A percentile compares a stretch with the other conserved stretches of the same genome.
Evolutionary conservation across 2,797 vertebrate genomes (phyloP).

Genomic region (Sebastes goodei): DNA sequence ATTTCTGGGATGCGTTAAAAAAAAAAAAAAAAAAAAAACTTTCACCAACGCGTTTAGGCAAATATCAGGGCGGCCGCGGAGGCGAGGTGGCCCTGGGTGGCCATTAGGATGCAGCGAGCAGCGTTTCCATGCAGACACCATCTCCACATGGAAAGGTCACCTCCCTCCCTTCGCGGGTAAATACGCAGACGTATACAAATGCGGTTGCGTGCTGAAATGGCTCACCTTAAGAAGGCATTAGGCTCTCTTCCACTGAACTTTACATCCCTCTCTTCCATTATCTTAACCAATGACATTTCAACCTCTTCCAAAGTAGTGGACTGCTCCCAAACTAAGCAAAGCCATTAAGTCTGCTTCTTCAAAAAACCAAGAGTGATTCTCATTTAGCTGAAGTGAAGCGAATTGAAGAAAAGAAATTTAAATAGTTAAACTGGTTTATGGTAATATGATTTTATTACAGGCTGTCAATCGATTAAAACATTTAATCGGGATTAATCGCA

Average conservation of each 20-base stretch:
- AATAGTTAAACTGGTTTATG: background rate
- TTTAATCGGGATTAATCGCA: background rate
- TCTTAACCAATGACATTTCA: conserved; percentile 79
- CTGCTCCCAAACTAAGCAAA: conserved; percentile 49
- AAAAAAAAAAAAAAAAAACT: conserved; percentile 40
- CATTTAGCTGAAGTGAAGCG: background rate
- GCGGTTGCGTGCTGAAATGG: conserved; percentile 79
- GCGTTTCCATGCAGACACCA: conserved; percentile 82
- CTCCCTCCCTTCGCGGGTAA: conserved; percentile 81
- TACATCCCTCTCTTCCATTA: conserved; percentile 76
- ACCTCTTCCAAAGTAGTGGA: conserved; percentile 53
- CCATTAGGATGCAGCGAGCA: conserved; percentile 86
- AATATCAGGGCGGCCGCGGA: conserved; percentile 82
- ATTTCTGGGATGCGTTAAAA: conserved; percentile 64
- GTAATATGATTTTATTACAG: background rate
- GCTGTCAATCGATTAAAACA: too few species aligned
- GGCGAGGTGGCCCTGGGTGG: conserved; percentile 81
- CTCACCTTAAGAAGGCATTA: conserved; percentile 86
- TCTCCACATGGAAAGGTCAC: conserved; percentile 86
- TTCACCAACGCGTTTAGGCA: conserved; percentile 82
- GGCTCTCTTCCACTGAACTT: conserved; percentile 78
- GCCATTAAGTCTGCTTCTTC: conserved; percentile 31
- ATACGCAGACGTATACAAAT: conserved; percentile 87
- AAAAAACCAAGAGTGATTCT: conserved; percentile 32
- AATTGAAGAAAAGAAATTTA: background rate